Conservation (phyloP, 2,888 invertebrate genomes). For the Leucophenga maculata region DNA sequence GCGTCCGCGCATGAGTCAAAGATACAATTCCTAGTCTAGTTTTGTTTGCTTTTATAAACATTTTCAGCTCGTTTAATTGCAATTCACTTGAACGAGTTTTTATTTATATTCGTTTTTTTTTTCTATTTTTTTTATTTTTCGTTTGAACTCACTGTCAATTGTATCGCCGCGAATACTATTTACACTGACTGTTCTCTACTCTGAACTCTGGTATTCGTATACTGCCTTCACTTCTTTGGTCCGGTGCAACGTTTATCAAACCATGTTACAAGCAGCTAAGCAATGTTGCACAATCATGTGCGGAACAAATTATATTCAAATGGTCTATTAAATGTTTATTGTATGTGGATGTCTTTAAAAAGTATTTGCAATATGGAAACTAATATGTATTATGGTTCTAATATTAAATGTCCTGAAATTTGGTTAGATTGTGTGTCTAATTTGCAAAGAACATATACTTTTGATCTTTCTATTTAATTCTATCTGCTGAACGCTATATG, state of each 20-base stretch:
- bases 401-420: too few species aligned
- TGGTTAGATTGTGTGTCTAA: too few species aligned
- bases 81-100: slow-evolving; percentile 24
- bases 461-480: too few species aligned
- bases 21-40: slow-evolving; percentile 1
- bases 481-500: too few species aligned
- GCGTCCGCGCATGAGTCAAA: slow-evolving; percentile 1
- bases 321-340: too few species aligned
- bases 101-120: slow-evolving; percentile 14
- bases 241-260: slow-evolving; percentile 14
- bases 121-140: not conserved
- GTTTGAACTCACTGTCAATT: slow-evolving; percentile 18
- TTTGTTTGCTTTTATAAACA: not conserved
- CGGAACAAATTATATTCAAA: not conserved
- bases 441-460: too few species aligned
- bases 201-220: not conserved
- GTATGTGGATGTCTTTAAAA: too few species aligned
- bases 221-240: slow-evolving; percentile 4
- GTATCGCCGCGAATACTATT: not conserved
- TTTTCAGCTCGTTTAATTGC: slow-evolving; percentile 14
- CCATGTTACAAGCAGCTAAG: slow-evolving; percentile 4
- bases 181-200: too few species aligned
- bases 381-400: too few species aligned
- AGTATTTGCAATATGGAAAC: too few species aligned
- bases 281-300: not conserved